Evolutionary conservation across 1,140 invertebrate genomes (phyloP).

Genomic region (Drosophila bifasciata): DNA sequence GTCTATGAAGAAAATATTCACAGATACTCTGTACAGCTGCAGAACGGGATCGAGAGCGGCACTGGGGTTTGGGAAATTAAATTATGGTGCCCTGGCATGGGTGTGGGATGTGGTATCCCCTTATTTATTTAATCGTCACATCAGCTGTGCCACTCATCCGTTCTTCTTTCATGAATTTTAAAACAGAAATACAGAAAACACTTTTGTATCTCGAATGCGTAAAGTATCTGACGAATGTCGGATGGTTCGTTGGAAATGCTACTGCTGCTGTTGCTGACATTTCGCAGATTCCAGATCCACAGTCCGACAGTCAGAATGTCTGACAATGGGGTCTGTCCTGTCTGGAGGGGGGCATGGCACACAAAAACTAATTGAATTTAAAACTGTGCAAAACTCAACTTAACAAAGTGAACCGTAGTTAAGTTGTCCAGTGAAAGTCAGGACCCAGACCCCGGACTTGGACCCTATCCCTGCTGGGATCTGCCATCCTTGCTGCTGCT

Average conservation of each 20-base stretch:
- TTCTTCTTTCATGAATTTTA: constrained; percentile 58
- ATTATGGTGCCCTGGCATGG: constrained; percentile 51
- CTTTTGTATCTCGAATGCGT: constrained; percentile 50
- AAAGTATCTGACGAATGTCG: constrained; percentile 57
- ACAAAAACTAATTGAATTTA: constrained; percentile 81
- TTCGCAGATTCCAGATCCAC: neutral
- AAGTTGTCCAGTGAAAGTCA: constrained; percentile 59
- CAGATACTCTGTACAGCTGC: constrained; percentile 1
- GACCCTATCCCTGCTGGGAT: neutral
- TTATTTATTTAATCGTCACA: constrained; percentile 76
- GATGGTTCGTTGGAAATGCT: constrained; percentile 24
- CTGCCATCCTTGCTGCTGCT: constrained; percentile 1
- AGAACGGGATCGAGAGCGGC: constrained; percentile 1
- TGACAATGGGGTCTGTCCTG: constrained; percentile 37
- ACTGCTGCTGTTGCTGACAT: constrained; percentile 2
- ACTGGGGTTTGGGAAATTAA: constrained; percentile 56
- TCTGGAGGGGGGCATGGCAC: constrained; percentile 39
- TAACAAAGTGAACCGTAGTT: constrained; percentile 76
- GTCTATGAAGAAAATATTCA: constrained; percentile 23
- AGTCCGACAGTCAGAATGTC: constrained; percentile 11
- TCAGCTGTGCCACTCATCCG: constrained; percentile 44
- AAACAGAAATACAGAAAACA: constrained; percentile 15
- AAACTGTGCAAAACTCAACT: constrained; percentile 77
- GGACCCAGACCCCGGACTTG: neutral
- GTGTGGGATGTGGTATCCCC: constrained; percentile 32